Conservation (phyloP, 2,113 vertebrate species). For the Falcunculus frontatus region DNA sequence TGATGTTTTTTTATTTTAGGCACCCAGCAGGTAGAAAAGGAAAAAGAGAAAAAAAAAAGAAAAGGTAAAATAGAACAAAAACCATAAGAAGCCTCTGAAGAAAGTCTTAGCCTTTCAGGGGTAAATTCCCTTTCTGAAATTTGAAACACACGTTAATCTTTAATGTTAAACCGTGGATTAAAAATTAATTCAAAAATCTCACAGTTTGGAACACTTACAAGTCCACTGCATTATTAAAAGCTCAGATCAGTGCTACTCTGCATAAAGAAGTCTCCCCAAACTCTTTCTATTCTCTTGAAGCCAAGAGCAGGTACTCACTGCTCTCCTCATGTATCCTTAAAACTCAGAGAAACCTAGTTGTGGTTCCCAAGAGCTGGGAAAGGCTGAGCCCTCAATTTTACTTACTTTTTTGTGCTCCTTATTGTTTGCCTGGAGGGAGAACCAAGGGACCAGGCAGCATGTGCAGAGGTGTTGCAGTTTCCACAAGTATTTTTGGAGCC, state of each 20-base stretch:
- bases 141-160: slow-evolving; percentile 64
- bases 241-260: slow-evolving; percentile 36
- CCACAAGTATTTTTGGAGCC: not conserved
- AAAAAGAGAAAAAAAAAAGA: no score
- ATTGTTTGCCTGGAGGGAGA: not conserved
- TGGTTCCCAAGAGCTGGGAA: not conserved
- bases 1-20: not conserved
- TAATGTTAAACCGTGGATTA: slow-evolving; percentile 69
- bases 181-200: slow-evolving; percentile 70
- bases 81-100: not conserved
- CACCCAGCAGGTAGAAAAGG: not conserved
- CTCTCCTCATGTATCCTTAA: not conserved
- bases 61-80: not conserved
- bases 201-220: slow-evolving; percentile 68
- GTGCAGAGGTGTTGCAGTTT: not conserved
- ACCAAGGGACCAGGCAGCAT: not conserved
- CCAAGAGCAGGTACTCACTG: not conserved
- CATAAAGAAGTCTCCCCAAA: slow-evolving; percentile 28
- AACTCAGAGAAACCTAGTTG: not conserved
- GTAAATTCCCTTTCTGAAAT: slow-evolving; percentile 49
- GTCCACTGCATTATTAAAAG: slow-evolving; percentile 66
- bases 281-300: not conserved
- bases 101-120: not conserved
- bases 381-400: not conserved
- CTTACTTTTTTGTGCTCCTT: not conserved